These are phyloP conservation scores for Falco punctatus DNA, from an alignment of 2,113 vertebrate genomes.

Conservation along the genomic window DNA sequence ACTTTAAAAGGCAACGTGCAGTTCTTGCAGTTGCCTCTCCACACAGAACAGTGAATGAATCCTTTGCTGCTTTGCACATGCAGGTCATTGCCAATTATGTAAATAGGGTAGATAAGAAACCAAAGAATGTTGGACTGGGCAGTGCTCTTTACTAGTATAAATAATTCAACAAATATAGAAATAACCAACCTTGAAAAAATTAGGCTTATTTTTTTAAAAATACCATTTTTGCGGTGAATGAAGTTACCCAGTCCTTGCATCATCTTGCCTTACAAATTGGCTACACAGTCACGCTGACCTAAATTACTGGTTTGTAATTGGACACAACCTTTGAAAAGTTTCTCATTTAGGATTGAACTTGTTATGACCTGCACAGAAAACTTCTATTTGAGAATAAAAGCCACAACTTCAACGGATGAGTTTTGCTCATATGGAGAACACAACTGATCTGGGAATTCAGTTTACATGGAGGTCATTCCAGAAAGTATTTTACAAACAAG, in stretches of 20 bases:
- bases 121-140: not conserved
- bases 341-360: conserved; percentile 50
- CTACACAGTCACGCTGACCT: conserved; percentile 14
- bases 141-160: not conserved
- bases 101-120: not conserved
- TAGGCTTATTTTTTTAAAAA: not conserved
- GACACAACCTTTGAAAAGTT: conserved; percentile 12
- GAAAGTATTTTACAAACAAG: not conserved
- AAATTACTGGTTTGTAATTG: conserved; percentile 51
- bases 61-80: not conserved
- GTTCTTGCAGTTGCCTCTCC: not conserved
- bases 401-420: not conserved
- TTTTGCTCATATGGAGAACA: not conserved
- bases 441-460: not conserved
- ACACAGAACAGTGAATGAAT: not conserved
- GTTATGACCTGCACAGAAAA: conserved; percentile 28
- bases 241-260: conserved; percentile 3
- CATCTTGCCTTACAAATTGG: conserved; percentile 33
- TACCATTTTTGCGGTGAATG: not conserved
- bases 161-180: not conserved
- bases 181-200: not conserved
- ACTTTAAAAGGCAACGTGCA: not conserved
- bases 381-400: not conserved
- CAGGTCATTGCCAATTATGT: not conserved
- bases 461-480: not conserved